Evolutionary conservation across 2,113 vertebrate genomes (phyloP).

Genomic region (Crotalus viridis): DNA sequence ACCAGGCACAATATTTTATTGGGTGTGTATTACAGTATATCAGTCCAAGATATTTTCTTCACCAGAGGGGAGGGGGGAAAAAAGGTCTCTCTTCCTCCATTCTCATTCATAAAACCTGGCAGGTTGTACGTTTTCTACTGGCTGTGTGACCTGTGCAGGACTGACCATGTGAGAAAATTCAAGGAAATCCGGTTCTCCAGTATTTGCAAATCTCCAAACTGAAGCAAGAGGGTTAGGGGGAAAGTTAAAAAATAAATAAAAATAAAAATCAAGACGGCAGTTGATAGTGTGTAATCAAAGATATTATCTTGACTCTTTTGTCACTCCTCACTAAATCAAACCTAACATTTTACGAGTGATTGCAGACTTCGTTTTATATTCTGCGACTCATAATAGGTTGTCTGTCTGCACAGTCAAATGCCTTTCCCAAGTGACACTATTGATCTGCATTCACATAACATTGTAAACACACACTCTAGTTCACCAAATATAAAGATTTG

Average conservation of each 20-base stretch:
- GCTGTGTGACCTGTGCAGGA: not conserved
- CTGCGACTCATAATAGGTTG: not conserved
- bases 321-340: not conserved
- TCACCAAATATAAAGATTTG: not conserved
- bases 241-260: not conserved
- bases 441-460: not conserved
- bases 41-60: not conserved
- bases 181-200: not conserved
- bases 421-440: not conserved
- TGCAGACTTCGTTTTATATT: not conserved
- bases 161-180: not conserved
- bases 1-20: not conserved
- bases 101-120: not conserved
- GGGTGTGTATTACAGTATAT: not conserved
- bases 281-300: not conserved
- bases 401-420: not conserved
- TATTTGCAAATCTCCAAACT: not conserved
- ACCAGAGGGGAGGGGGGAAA: accelerated
- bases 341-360: not conserved
- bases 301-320: not conserved
- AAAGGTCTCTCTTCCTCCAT: not conserved
- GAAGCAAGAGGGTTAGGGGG: not conserved
- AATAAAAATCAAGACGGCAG: not conserved
- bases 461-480: not conserved
- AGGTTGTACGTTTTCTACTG: not conserved